Evolutionary conservation across 2,113 vertebrate genomes (phyloP), one percentile per base, ranked within the genome.

Genomic region (Antidorcas marsupialis): DNA sequence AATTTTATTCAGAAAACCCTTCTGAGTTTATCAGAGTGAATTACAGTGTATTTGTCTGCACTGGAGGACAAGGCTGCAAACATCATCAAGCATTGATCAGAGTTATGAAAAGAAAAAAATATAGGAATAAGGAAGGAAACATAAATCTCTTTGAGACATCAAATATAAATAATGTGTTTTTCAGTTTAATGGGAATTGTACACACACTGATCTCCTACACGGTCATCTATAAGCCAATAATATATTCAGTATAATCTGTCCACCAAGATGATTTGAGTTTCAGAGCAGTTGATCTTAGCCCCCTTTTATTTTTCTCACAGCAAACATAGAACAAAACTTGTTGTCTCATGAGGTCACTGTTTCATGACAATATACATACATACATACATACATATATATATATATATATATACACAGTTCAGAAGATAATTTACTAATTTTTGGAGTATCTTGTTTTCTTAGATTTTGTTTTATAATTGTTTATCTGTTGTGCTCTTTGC

Each of bases 401-500:
- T 76, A 64, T 45, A 30, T 13, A 45, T 28, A 64, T 28, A 7
- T 4, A 0, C 19, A 13, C 45, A 33, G 7, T n/a, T 94, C 30
- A 52, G 16, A 87, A 57, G 89, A 76, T 59, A 93, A 25, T 71
- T 74, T 45, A 0, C 2, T 17, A 30, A 53, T 87, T 92, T 50
- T 59, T 87, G 9, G 64, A 39, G 13, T 74, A 10, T 86, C 36
- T 90, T 87, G 3, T 78, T 92, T 67, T 84, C 19, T 95, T 87
- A 36, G 45, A 84, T 96, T 94, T 85, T 76, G n/a, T 55, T 84
- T 62, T 78, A n/a, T 60, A 53, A 79, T 87, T 92, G 25, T 11
- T 83, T 87, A 55, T 67, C 74, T 71, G 8, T 82, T 71, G 15
- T 76, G 30, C 30, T 50, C 39, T 83, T 39, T 59, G 28, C 19